A percentile compares a stretch with the other conserved stretches of the same genome.
Evolutionary conservation across 2,113 vertebrate genomes (phyloP).

Genomic region (Trematomus loennbergii): DNA sequence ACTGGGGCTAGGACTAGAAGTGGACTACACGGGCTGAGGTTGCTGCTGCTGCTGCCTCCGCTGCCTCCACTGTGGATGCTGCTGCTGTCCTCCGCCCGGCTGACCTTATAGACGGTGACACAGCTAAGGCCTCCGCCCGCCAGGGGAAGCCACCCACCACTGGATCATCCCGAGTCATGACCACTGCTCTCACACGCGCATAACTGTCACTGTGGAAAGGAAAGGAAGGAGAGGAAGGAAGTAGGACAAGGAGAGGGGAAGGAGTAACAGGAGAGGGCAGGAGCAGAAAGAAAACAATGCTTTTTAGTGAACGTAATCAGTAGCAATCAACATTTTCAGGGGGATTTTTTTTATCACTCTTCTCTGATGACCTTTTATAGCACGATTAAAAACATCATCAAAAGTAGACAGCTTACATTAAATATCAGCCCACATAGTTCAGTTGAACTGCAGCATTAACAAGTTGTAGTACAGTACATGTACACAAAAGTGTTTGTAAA

Average conservation of each 20-base stretch:
- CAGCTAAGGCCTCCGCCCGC: constrained; percentile 97
- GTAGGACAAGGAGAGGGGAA: background rate
- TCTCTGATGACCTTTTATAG: constrained; percentile 6
- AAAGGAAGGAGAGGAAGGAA: constrained; percentile 16
- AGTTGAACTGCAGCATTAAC: constrained; percentile 23
- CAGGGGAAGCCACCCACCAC: constrained; percentile 97
- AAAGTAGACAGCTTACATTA: constrained; percentile 16
- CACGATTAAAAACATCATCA: constrained; percentile 16
- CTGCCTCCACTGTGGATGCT: constrained; percentile 82
- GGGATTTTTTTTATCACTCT: background rate
- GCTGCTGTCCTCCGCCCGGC: constrained; percentile 91
- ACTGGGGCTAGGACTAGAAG: constrained; percentile 70
- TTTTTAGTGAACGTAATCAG: constrained; percentile 49
- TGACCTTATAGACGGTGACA: constrained; percentile 96
- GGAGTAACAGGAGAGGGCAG: background rate
- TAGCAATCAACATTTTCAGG: background rate
- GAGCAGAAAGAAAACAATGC: background rate
- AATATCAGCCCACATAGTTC: constrained; percentile 26
- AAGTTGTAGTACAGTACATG: background rate
- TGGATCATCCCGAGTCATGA: constrained; percentile 99
- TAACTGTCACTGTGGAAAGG: constrained; percentile 88
- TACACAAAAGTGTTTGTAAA: background rate
- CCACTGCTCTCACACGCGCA: constrained; percentile 99
- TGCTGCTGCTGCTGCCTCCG: constrained; percentile 73
- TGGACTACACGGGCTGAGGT: constrained; percentile 74